These are phyloP conservation scores for Hydrochoerus hydrochaeris DNA, from an alignment of 2,113 vertebrate species.

Conservation along the genomic window DNA sequence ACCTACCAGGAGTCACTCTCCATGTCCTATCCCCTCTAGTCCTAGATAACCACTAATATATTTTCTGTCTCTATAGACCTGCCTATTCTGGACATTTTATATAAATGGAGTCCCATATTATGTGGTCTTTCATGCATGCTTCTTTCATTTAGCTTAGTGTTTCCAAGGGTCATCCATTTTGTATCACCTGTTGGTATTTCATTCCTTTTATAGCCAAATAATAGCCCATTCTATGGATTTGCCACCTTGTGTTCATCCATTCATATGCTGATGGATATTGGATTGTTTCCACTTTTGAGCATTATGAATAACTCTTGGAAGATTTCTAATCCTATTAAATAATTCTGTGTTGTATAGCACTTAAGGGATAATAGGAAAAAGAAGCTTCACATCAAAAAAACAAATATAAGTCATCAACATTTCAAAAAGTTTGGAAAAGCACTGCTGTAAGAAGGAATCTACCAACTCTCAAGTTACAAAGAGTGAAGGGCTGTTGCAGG, in stretches of 20 bases:
- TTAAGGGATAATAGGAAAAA: neutral
- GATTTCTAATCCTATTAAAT: neutral
- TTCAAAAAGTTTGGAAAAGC: neutral
- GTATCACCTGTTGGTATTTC: neutral
- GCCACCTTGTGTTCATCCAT: neutral
- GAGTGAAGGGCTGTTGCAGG: neutral
- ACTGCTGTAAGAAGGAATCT: neutral
- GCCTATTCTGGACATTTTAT: neutral
- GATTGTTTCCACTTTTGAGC: neutral
- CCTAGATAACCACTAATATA: neutral
- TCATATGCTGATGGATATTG: neutral
- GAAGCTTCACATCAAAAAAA: neutral
- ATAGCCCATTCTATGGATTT: too few species aligned
- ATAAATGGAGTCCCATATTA: neutral
- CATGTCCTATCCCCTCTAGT: accelerated
- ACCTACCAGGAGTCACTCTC: neutral
- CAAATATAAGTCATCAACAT: neutral
- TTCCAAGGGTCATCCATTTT: neutral
- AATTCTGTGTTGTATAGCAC: neutral
- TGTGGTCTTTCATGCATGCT: neutral
- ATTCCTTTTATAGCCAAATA: neutral
- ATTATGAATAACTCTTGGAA: neutral
- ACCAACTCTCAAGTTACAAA: neutral
- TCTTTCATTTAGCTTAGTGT: neutral
- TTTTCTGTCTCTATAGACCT: neutral